phyloP scores from a whole-genome alignment of 1,140 invertebrate genomes.

The Gryon sp. region DNA sequence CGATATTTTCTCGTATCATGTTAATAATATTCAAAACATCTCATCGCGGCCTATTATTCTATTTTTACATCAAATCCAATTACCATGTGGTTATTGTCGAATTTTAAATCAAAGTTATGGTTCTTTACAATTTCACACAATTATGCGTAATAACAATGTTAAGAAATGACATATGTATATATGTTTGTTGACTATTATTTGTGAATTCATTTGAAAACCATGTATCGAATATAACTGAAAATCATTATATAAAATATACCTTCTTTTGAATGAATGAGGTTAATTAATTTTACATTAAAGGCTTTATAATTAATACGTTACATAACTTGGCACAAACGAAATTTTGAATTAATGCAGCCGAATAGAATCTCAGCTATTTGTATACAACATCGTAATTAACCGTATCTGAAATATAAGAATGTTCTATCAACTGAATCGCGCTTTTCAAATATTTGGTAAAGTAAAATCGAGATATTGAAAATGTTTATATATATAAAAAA shows the following conservation, averaged over 20 bases:
- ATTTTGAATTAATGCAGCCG: constrained; percentile 30
- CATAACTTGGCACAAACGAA: constrained; percentile 29
- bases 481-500: too few relatives aligned
- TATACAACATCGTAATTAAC: constrained; percentile 23
- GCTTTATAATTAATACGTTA: constrained; percentile 39
- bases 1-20: constrained; percentile 38
- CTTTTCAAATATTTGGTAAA: too few relatives aligned
- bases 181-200: background rate
- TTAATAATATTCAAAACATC: constrained; percentile 48
- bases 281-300: constrained; percentile 48
- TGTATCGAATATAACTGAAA: constrained; percentile 8
- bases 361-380: constrained; percentile 17
- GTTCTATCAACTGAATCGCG: too few relatives aligned
- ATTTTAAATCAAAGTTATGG: constrained; percentile 5
- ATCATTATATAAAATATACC: constrained; percentile 25
- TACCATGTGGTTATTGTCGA: background rate
- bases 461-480: too few relatives aligned
- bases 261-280: constrained; percentile 29
- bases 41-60: constrained; percentile 42
- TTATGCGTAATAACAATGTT: background rate
- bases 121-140: background rate
- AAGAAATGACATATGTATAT: background rate
- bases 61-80: constrained; percentile 32
- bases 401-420: background rate
- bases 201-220: constrained; percentile 6